These are phyloP conservation scores for Galaxias olidus DNA, from an alignment of 2,797 vertebrate genomes.

Conservation along the genomic window DNA sequence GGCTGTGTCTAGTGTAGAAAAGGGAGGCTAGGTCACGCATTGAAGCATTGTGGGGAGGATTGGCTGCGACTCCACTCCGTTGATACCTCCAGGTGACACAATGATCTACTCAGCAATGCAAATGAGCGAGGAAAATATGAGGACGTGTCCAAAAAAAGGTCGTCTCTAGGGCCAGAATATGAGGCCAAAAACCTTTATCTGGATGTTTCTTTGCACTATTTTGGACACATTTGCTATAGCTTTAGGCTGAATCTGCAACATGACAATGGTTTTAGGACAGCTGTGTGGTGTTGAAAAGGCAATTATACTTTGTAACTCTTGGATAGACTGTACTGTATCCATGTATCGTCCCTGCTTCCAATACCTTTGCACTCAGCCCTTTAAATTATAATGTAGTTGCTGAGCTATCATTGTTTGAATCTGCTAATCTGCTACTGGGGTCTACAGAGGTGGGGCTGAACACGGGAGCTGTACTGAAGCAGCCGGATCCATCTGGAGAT, in stretches of 20 bases:
- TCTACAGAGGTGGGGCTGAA: slow-evolving; percentile 34
- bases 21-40: too few relatives aligned
- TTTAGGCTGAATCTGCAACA: slow-evolving; percentile 40
- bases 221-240: slow-evolving; percentile 37
- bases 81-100: slow-evolving; percentile 67
- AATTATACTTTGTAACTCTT: too few relatives aligned
- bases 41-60: too few relatives aligned
- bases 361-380: not conserved
- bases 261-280: slow-evolving; percentile 38
- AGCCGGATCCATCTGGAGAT: slow-evolving; percentile 70
- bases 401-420: slow-evolving; percentile 25
- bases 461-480: slow-evolving; percentile 60
- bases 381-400: not conserved
- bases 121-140: slow-evolving; percentile 51
- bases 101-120: slow-evolving; percentile 60
- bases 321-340: too few relatives aligned
- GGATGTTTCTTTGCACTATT: slow-evolving; percentile 48
- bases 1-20: too few relatives aligned
- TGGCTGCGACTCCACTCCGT: too few relatives aligned
- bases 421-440: slow-evolving; percentile 57
- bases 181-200: slow-evolving; percentile 52
- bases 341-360: not conserved
- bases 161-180: slow-evolving; percentile 40
- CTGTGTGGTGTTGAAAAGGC: too few relatives aligned
- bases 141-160: slow-evolving; percentile 46